Evolutionary conservation across 2,113 vertebrate genomes (phyloP), one percentile per base, ranked within the genome.

Genomic region (Stigmatopora argus): DNA sequence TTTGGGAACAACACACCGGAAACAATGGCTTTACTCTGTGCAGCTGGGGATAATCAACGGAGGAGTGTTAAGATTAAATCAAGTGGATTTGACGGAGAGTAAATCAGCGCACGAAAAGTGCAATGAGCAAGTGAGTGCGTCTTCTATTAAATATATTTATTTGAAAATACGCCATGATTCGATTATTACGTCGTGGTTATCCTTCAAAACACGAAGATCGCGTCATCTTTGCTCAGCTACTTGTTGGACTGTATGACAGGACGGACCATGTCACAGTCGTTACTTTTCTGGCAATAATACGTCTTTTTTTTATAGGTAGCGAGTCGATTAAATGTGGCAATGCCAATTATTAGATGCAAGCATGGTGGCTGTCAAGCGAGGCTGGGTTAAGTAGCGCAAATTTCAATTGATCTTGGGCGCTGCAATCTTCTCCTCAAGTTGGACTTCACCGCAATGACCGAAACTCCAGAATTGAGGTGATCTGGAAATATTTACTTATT

Each of bases 401-500:
- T 67, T 48, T 45, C 62, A 68, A 75, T 45, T 21, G 34, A 12
- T 51, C 14, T n/a, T 35, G 58, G 66, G 55, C 7, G 18, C 7
- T 26, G 70, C 67, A 71, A 47, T 62, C 57, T 46, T 61, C 78
- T 64, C 55, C 59, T 61, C 59, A 60, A 71, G 61, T 64, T 61
- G 64, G 66, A 82, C 58, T 34, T 49, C 68, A 71, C 71, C 49
- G 68, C 74, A 49, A 82, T 84, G 76, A 77, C 74, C 59, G 85
- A 88, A 52, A 63, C 75, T 41, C 77, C 77, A 2, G 89, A 88
- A 77, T 80, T 87, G 34, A 84, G 88, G 90, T 92, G 77, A 86
- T 89, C 79, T 44, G 6, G 38, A 41, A 5, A 7, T 8, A 41
- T 41, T 41, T 41, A 41, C 6, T 7, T 41, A 41, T 7, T 41